Evolutionary conservation across 2,797 vertebrate species (phyloP), one percentile per base, ranked within the genome.

Genomic region (Smutsia temminckii): DNA sequence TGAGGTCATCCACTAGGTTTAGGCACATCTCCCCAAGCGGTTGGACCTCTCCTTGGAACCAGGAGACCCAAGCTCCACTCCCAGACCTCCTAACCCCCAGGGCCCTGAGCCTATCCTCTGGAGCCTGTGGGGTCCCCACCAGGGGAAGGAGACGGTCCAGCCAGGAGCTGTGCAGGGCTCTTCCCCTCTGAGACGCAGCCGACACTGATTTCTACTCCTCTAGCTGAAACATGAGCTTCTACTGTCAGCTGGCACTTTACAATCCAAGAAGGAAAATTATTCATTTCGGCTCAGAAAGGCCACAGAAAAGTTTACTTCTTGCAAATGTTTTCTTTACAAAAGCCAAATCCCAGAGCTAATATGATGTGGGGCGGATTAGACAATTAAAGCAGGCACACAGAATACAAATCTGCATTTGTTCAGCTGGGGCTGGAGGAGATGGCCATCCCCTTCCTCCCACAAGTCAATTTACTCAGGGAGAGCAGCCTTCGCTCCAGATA

Each of bases 331-430:
- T 95, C 96, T 95, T 96, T 95, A 86, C 95, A 64, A 74, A 97
- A 97, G 85, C 96, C 96, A 94, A 87, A 93, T 87, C 95, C 71
- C 84, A 34, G 78, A 32, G 92, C 96, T 69, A 96, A 96, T 57
- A 63, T 17, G 95, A 93, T 89, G 95, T 85, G 95, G 93, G 95
- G 94, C 0, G 80, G 97, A 91, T 96, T 68, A 98, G 97, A 97
- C 98, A 98, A 98, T 99, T 98, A 99, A 98, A 98, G 98, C 97
- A 95, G 98, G 98, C 98, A 93, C 99, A 97, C 96, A 97, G 98
- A 99, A 98, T 98, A 97, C 98, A 98, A 98, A 99, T 99, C 98
- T 98, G 98, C 98, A 98, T 98, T 98, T 98, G 98, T 98, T 98
- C 97, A 96, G 98, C 97, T 96, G 97, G 97, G 97, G 81, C 97